These are phyloP conservation scores for Blastobasis adustella DNA, from an alignment of 2,888 invertebrate genomes.

Conservation along the genomic window DNA sequence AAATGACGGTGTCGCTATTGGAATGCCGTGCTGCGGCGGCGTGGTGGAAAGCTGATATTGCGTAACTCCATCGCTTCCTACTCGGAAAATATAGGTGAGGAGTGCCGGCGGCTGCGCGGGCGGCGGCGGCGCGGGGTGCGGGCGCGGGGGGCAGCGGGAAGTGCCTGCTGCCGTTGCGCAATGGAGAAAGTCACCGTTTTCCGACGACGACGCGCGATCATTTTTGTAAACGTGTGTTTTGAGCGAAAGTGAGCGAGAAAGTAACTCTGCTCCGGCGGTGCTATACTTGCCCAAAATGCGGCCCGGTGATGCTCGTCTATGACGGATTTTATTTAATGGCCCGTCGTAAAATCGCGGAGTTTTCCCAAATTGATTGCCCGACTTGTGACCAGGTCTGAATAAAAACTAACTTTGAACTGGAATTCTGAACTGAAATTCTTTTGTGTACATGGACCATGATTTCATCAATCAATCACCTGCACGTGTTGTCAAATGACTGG, in stretches of 20 bases:
- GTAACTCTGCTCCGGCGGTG: constrained; percentile 16
- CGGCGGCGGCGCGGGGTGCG: constrained; percentile 13
- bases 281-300: constrained; percentile 1
- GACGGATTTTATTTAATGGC: no score
- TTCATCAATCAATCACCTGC: no score
- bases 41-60: constrained; percentile 55
- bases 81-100: constrained; percentile 64
- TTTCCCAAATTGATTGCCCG: no score
- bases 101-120: constrained; percentile 31
- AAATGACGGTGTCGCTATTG: constrained; percentile 17
- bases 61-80: constrained; percentile 56
- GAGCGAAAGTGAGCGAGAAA: constrained; percentile 68
- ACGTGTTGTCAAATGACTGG: no score
- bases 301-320: neutral
- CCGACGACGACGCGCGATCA: constrained; percentile 64
- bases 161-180: constrained; percentile 57
- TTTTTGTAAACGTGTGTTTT: constrained; percentile 72
- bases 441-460: no score
- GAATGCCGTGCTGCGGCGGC: constrained; percentile 35
- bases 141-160: constrained; percentile 43
- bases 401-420: no score
- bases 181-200: constrained; percentile 65
- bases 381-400: no score
- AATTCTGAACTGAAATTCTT: no score
- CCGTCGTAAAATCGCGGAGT: no score